A percentile compares a stretch with the other conserved stretches of the same genome.
Evolutionary conservation across 2,797 vertebrate species (phyloP).

Genomic region (Pseudocheirus occidentalis): DNA sequence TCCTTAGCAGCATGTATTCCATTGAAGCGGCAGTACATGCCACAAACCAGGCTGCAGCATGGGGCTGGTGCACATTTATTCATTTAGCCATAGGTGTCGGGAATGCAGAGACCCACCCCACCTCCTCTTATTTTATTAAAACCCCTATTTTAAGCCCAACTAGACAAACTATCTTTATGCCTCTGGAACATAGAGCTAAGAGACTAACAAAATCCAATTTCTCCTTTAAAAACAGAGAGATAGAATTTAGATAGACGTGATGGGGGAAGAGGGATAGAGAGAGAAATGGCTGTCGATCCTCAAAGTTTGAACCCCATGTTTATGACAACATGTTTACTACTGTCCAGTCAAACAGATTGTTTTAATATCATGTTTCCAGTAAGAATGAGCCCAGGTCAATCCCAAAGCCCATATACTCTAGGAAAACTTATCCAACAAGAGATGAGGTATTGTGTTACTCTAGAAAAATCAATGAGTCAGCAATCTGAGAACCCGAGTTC

Average conservation of each 20-base stretch:
- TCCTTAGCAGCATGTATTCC: slow-evolving; percentile 62
- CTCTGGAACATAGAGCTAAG: slow-evolving; percentile 25
- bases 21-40: background rate
- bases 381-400: background rate
- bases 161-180: slow-evolving; percentile 36
- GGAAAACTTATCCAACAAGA: background rate
- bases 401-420: slow-evolving; percentile 13
- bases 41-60: background rate
- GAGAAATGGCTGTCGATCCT: slow-evolving; percentile 27
- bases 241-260: background rate
- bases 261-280: background rate
- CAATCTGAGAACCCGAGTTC: background rate
- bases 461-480: background rate
- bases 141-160: slow-evolving; percentile 40
- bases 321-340: background rate
- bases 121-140: slow-evolving; percentile 53
- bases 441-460: background rate
- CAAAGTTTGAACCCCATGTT: slow-evolving; percentile 6
- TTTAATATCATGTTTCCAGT: background rate
- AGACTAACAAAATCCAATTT: background rate
- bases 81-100: background rate
- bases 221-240: background rate
- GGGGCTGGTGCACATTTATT: background rate
- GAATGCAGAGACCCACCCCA: background rate
- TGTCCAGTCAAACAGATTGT: background rate